Evolutionary conservation across 1,140 invertebrate genomes (phyloP).

Genomic region (Bilobella aurantiaca): DNA sequence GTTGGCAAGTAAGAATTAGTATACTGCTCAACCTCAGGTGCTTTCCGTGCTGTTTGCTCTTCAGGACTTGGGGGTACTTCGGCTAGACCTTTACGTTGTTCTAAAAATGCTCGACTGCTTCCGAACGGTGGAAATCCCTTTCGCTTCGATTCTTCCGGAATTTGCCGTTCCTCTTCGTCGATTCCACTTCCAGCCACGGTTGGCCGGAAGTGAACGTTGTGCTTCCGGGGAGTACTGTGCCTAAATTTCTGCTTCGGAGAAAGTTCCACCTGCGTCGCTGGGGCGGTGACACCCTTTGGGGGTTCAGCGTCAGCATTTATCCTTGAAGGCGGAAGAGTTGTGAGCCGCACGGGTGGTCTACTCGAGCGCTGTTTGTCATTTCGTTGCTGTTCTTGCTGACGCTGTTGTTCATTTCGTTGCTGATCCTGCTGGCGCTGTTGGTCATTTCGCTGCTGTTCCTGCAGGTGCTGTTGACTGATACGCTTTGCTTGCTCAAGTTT

Average conservation of each 20-base stretch:
- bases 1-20: not conserved
- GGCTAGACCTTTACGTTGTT: too few species aligned
- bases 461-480: not conserved
- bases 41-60: too few species aligned
- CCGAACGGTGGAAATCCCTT: not conserved
- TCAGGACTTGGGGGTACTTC: too few species aligned
- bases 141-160: not conserved
- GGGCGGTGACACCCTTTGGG: not conserved
- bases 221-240: conserved; percentile 31
- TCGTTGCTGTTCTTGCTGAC: conserved; percentile 6
- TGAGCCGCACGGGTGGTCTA: not conserved
- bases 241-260: conserved; percentile 20
- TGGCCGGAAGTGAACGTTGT: conserved; percentile 27
- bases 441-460: conserved; percentile 10
- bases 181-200: not conserved
- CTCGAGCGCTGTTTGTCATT: not conserved
- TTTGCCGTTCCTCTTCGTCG: not conserved
- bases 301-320: conserved; percentile 5
- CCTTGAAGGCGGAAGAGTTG: not conserved
- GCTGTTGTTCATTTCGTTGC: conserved; percentile 2
- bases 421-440: too few species aligned
- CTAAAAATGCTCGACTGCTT: too few species aligned
- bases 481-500: not conserved
- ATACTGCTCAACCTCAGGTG: not conserved
- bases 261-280: not conserved